Evolutionary conservation across 2,888 invertebrate species (phyloP).

Genomic region (Coelopa pilipes): DNA sequence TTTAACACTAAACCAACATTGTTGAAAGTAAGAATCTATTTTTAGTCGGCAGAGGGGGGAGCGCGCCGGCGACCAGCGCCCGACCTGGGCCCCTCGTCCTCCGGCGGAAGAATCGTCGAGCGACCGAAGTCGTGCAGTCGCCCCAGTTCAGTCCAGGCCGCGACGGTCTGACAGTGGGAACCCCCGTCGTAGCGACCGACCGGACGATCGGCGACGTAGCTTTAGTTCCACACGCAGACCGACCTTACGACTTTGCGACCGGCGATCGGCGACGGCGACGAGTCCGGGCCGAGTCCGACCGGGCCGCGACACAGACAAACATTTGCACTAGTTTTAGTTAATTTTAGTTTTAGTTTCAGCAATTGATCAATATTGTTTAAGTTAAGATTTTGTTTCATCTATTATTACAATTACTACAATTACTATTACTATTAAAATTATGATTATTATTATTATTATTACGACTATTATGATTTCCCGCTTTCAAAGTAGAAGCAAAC

Average conservation of each 20-base stretch:
- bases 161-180: no score
- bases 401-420: conserved; percentile 19
- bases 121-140: no score
- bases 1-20: conserved; percentile 29
- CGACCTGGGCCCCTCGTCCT: no score
- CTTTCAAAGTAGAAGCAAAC: conserved; percentile 30
- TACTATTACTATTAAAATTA: conserved; percentile 31
- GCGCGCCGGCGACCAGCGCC: not conserved
- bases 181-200: no score
- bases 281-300: no score
- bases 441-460: conserved; percentile 32
- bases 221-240: no score
- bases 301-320: conserved; percentile 33
- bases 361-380: conserved; percentile 29
- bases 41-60: not conserved
- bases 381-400: conserved; percentile 30
- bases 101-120: no score
- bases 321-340: conserved; percentile 24
- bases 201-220: no score
- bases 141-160: no score
- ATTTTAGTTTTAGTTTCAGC: conserved; percentile 25
- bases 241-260: no score
- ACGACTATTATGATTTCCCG: conserved; percentile 26
- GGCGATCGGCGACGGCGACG: no score
- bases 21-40: not conserved